phyloP scores from a whole-genome alignment of 1,140 invertebrate species.

The Bombus turneri region DNA sequence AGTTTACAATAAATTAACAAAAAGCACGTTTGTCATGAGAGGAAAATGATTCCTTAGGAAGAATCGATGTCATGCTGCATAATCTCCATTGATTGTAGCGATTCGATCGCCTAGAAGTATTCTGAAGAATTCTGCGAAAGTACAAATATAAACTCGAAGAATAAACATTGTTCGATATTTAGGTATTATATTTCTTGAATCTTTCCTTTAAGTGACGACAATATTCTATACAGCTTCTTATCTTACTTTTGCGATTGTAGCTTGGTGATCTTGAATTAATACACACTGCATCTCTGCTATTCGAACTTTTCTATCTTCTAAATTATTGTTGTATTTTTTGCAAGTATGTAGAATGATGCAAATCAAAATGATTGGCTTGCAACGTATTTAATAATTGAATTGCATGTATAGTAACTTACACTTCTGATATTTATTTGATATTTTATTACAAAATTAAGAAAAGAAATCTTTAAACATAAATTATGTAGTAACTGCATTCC shows the following conservation, averaged over 20 bases:
- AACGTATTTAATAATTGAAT: neutral
- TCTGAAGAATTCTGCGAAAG: neutral
- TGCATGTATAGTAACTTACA: conserved; percentile 10
- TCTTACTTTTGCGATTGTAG: conserved; percentile 5
- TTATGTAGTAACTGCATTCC: neutral
- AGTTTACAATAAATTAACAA: neutral
- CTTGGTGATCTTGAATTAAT: neutral
- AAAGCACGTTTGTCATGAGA: neutral
- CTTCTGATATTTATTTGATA: neutral
- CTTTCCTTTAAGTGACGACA: neutral
- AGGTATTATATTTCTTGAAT: conserved; percentile 26
- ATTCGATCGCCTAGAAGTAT: neutral
- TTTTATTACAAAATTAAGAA: neutral
- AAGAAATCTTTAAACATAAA: neutral
- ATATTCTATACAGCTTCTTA: neutral
- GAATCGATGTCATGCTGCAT: conserved; percentile 22
- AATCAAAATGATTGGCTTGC: neutral
- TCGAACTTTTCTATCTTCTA: neutral
- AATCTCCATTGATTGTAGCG: conserved; percentile 5
- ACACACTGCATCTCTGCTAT: neutral
- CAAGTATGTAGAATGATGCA: neutral
- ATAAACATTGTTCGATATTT: conserved; percentile 22
- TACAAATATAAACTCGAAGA: neutral
- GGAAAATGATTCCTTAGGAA: conserved; percentile 42
- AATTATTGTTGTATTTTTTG: neutral